Evolutionary conservation across 2,797 vertebrate species (phyloP).

Genomic region (Lepus oiostolus): DNA sequence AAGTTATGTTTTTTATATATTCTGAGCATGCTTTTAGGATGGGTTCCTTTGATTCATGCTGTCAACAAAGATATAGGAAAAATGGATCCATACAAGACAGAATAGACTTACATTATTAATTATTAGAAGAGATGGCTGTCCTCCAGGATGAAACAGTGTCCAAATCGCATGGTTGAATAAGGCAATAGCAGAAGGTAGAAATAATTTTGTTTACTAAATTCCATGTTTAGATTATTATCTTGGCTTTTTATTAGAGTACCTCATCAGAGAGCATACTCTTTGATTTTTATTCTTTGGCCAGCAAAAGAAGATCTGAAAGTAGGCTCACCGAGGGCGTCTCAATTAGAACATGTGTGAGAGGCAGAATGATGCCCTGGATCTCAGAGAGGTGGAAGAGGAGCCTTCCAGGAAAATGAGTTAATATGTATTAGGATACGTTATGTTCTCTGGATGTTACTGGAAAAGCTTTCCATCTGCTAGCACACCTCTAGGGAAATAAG

Average conservation of each 20-base stretch:
- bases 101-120: slow-evolving; percentile 2
- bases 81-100: not conserved
- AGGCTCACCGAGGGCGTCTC: not conserved
- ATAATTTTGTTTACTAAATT: not conserved
- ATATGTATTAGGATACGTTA: not conserved
- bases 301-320: not conserved
- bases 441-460: not conserved
- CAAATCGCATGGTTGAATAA: not conserved
- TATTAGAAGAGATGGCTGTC: not conserved
- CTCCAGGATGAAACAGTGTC: not conserved
- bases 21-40: not conserved
- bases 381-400: not conserved
- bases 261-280: not conserved
- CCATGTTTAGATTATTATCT: not conserved
- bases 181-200: not conserved
- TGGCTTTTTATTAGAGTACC: not conserved
- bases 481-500: not conserved
- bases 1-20: not conserved
- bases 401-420: not conserved
- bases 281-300: not conserved
- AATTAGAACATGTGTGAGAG: not conserved
- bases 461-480: not conserved
- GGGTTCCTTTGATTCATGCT: not conserved
- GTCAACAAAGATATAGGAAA: not conserved
- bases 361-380: not conserved